These are phyloP conservation scores for Apamea epomidion DNA, from an alignment of 2,888 invertebrate species.

Conservation along the genomic window DNA sequence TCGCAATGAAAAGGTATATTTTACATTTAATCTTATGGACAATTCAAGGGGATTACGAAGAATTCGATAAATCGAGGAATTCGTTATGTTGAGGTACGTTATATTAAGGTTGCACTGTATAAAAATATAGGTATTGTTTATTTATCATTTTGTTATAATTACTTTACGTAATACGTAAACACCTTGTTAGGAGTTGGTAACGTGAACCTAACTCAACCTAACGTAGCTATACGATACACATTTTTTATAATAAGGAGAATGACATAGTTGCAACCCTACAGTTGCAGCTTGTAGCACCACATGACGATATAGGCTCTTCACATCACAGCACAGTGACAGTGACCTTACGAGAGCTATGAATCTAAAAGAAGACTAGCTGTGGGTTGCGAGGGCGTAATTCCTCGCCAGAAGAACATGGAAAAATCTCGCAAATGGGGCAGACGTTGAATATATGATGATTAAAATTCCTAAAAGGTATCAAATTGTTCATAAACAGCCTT, in stretches of 20 bases:
- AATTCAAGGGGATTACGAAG: too few species aligned
- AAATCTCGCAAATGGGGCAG: neutral
- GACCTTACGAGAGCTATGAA: neutral
- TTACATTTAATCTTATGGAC: too few species aligned
- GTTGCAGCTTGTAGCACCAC: neutral
- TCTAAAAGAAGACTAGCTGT: neutral
- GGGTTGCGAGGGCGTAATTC: too few species aligned
- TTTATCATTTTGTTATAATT: too few species aligned
- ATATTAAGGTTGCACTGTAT: too few species aligned
- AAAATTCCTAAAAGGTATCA: too few species aligned
- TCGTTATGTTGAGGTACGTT: too few species aligned
- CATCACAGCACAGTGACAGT: neutral
- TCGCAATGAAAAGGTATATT: too few species aligned
- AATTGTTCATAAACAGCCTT: neutral
- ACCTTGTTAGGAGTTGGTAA: neutral
- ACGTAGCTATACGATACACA: neutral
- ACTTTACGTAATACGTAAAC: neutral
- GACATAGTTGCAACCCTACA: neutral
- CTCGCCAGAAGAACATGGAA: neutral
- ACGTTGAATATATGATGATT: neutral
- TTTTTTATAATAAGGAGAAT: neutral
- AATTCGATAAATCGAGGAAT: too few species aligned
- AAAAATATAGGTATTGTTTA: too few species aligned
- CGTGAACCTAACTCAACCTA: neutral
- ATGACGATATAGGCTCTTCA: neutral